Conservation (phyloP, 2,888 invertebrate species). For the Chirona hameri region DNA sequence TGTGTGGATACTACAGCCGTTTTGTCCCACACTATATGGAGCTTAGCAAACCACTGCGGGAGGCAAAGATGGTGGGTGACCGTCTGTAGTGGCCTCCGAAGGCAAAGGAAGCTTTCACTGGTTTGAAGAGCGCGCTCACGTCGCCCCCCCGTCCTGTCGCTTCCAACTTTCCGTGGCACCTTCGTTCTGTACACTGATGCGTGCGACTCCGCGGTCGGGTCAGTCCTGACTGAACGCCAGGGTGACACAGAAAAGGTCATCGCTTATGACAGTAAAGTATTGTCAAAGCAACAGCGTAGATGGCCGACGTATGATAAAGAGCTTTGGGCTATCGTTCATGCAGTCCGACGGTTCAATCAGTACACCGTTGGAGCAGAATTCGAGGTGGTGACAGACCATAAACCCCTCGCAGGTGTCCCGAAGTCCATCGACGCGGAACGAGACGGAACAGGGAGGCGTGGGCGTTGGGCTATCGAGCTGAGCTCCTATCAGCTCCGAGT, state of each 20-base stretch:
- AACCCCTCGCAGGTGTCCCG: background rate
- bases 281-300: background rate
- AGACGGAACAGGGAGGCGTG: background rate
- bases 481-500: background rate
- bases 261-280: background rate
- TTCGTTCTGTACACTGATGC: background rate
- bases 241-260: background rate
- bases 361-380: background rate
- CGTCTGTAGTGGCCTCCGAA: background rate
- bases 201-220: background rate
- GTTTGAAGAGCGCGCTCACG: background rate
- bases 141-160: background rate
- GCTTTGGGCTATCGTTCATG: background rate
- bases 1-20: background rate
- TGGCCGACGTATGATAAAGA: background rate
- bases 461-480: background rate
- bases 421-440: background rate
- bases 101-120: background rate
- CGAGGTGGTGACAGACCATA: background rate
- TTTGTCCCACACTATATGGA: background rate
- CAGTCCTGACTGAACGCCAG: background rate
- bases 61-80: background rate
- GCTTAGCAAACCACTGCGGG: background rate
- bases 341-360: background rate
- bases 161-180: background rate